Conservation (phyloP, 2,797 vertebrate genomes). For the Typhlichthys eigenmanni region DNA sequence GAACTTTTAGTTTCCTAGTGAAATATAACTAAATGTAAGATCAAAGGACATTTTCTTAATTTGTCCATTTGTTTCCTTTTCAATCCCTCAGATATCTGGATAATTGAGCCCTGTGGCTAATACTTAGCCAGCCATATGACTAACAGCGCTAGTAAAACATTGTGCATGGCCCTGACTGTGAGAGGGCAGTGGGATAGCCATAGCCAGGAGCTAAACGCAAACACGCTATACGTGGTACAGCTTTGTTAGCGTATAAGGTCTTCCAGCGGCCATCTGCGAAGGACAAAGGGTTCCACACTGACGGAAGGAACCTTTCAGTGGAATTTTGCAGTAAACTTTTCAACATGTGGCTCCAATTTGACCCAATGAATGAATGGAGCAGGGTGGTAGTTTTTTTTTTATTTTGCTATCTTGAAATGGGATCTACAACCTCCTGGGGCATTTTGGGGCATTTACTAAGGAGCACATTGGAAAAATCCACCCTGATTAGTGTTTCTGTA, state of each 20-base stretch:
- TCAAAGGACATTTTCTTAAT: too few relatives aligned
- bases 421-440: constrained; percentile 35
- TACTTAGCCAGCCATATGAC: background rate
- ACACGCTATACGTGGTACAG: constrained; percentile 37
- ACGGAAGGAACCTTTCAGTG: constrained; percentile 70
- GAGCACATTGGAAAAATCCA: constrained; percentile 16
- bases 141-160: background rate
- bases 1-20: too few relatives aligned
- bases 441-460: constrained; percentile 23
- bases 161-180: constrained; percentile 1
- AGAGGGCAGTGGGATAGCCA: constrained; percentile 25
- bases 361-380: constrained; percentile 59
- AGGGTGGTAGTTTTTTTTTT: constrained; percentile 1
- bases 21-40: too few relatives aligned
- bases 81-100: background rate
- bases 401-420: constrained; percentile 22
- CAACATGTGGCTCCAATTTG: constrained; percentile 77
- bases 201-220: constrained; percentile 57
- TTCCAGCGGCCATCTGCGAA: constrained; percentile 41
- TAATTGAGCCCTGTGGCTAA: background rate
- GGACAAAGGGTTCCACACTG: constrained; percentile 56
- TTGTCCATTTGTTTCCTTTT: background rate
- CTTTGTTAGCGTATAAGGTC: constrained; percentile 30
- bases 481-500: constrained; percentile 33
- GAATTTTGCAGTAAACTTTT: constrained; percentile 65